Evolutionary conservation across 1,140 invertebrate species (phyloP).

Genomic region (Liolophura sinensis): DNA sequence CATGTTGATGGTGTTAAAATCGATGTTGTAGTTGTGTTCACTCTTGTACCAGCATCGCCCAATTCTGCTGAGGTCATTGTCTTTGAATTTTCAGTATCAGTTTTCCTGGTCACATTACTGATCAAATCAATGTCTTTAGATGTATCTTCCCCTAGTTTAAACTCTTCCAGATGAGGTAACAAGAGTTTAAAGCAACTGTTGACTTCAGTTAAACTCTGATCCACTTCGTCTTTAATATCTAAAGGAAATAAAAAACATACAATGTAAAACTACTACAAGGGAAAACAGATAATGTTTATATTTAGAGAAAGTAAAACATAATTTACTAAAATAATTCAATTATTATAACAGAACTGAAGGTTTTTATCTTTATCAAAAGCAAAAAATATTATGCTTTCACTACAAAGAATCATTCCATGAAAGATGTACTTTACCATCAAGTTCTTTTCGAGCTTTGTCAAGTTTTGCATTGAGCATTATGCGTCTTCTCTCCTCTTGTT

Average conservation of each 20-base stretch:
- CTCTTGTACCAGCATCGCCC: too few relatives aligned
- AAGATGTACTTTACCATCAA: conserved; percentile 33
- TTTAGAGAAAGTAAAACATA: not conserved
- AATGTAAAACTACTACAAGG: not conserved
- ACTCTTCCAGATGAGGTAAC: conserved; percentile 50
- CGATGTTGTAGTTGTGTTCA: not conserved
- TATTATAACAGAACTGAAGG: too few relatives aligned
- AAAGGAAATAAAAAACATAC: not conserved
- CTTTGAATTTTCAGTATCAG: too few relatives aligned
- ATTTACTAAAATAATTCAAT: too few relatives aligned
- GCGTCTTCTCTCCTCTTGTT: conserved; percentile 33
- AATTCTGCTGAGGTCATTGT: too few relatives aligned
- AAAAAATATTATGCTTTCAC: too few relatives aligned
- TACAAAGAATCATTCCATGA: conserved; percentile 4
- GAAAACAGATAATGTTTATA: not conserved
- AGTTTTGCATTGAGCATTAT: conserved; percentile 39
- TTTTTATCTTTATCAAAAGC: too few relatives aligned
- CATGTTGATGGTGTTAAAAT: not conserved
- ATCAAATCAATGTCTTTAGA: too few relatives aligned
- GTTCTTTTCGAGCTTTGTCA: conserved; percentile 40
- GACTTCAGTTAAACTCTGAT: not conserved
- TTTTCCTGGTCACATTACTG: too few relatives aligned
- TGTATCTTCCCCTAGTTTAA: conserved; percentile 34
- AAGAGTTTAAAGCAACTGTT: conserved; percentile 52
- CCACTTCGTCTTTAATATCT: not conserved